These are phyloP conservation scores for Oreortyx pictus DNA, from an alignment of 2,797 vertebrate genomes.

Conservation along the genomic window DNA sequence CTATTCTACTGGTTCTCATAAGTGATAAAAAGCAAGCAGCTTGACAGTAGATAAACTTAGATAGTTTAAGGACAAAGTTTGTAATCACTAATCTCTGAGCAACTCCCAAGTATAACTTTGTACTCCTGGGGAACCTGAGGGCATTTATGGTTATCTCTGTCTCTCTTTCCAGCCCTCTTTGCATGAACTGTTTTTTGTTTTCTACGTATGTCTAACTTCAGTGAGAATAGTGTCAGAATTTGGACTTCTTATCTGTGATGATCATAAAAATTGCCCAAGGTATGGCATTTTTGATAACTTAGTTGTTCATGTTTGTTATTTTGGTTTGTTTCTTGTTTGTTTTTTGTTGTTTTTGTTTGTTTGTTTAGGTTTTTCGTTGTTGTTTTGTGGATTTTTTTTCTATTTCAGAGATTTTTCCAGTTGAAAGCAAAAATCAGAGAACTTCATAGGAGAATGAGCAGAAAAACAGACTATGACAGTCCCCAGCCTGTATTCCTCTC, in stretches of 20 bases:
- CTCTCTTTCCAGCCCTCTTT: neutral
- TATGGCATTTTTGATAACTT: neutral
- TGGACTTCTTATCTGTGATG: neutral
- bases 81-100: neutral
- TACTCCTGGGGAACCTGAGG: neutral
- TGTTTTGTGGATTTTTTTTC: neutral
- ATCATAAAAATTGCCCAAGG: neutral
- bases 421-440: neutral
- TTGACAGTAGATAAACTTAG: neutral
- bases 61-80: neutral
- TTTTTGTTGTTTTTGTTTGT: neutral
- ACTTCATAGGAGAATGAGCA: neutral
- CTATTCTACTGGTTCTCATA: neutral
- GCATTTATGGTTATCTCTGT: neutral
- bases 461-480: conserved; percentile 7
- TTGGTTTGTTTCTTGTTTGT: neutral
- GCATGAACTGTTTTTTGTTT: neutral
- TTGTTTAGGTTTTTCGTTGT: neutral
- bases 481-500: conserved; percentile 28
- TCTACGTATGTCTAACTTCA: neutral
- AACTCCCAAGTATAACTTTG: neutral
- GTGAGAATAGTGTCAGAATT: neutral
- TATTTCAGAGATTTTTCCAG: neutral
- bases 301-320: neutral
- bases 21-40: neutral